These are phyloP conservation scores for Drosophila neonasuta DNA, from an alignment of 2,888 invertebrate species.

Conservation along the genomic window DNA sequence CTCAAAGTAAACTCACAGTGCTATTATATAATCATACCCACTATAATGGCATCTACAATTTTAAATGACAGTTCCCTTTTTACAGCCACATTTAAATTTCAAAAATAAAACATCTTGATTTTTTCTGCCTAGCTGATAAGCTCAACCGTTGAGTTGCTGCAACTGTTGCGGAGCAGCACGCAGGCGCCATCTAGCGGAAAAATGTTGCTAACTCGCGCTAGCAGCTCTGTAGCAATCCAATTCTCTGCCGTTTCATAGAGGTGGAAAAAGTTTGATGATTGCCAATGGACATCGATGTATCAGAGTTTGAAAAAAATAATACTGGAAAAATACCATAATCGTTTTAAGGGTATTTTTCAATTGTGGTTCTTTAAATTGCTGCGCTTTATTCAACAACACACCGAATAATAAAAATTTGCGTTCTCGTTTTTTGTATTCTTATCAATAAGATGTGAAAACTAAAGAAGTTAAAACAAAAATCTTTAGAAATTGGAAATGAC, in stretches of 20 bases:
- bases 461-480: too few species aligned
- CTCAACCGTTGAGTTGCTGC: constrained; percentile 28
- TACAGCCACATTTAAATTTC: not conserved
- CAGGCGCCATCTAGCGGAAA: constrained; percentile 49
- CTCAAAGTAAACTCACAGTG: not conserved
- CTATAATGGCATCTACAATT: not conserved
- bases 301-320: too few species aligned
- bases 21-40: not conserved
- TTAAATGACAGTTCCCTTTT: not conserved
- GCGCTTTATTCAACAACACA: too few species aligned
- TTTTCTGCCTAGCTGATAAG: not conserved
- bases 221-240: constrained; percentile 55
- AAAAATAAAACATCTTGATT: not conserved
- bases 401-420: too few species aligned
- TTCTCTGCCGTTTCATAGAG: constrained; percentile 46
- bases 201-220: not conserved
- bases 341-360: too few species aligned
- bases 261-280: not conserved
- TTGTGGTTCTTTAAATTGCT: too few species aligned
- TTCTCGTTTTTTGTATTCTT: too few species aligned
- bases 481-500: too few species aligned
- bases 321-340: too few species aligned
- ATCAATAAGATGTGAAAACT: too few species aligned
- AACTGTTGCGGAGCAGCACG: constrained; percentile 34
- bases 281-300: not conserved